Percentiles rank a stretch among this genome's conserved stretches.
phyloP scores from a whole-genome alignment of 2,888 invertebrate genomes.

The Acanthococcus lagerstroemiae region DNA sequence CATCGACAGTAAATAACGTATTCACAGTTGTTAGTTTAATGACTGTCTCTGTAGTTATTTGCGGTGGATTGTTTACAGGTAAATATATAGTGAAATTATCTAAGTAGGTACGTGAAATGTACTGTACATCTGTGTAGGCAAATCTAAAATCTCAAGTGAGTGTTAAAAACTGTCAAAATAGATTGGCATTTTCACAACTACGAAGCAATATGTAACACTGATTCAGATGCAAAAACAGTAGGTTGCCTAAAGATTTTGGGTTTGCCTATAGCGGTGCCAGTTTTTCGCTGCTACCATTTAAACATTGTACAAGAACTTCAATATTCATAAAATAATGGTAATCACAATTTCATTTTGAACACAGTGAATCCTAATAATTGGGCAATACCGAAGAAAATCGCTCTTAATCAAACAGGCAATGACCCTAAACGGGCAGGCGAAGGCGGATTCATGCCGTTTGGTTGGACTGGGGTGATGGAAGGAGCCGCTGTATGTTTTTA shows the following conservation, averaged over 20 bases:
- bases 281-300: too few relatives aligned
- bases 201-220: too few relatives aligned
- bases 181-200: too few relatives aligned
- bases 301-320: too few relatives aligned
- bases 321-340: too few relatives aligned
- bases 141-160: too few relatives aligned
- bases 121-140: too few relatives aligned
- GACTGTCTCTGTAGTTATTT: not conserved
- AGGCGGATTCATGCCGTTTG: slow-evolving; percentile 90
- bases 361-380: slow-evolving; percentile 32
- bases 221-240: too few relatives aligned
- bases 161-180: too few relatives aligned
- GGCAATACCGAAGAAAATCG: slow-evolving; percentile 35
- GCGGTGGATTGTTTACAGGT: not conserved
- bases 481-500: slow-evolving; percentile 75
- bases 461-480: slow-evolving; percentile 74
- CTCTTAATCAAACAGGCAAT: too few relatives aligned
- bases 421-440: slow-evolving; percentile 57
- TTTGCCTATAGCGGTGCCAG: not conserved
- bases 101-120: too few relatives aligned
- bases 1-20: slow-evolving; percentile 77
- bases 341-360: not conserved
- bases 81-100: not conserved
- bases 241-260: not conserved
- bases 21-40: slow-evolving; percentile 44